Conservation (phyloP, 2,888 invertebrate species). For the Leptarthrus brevirostris region DNA sequence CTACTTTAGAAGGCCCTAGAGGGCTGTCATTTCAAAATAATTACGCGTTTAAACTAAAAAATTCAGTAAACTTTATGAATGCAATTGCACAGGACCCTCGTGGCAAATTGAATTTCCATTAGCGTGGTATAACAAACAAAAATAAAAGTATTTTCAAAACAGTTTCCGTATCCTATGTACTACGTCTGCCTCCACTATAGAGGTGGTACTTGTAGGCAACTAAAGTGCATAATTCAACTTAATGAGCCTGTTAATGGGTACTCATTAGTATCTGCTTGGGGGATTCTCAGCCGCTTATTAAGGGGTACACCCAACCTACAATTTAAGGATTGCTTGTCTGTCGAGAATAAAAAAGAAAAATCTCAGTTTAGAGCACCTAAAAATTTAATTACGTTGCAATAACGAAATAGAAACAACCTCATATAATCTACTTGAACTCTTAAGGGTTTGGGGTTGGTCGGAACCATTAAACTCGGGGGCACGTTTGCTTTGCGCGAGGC, state of each 20-base stretch:
- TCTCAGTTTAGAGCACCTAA: too few species aligned
- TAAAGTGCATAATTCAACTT: slow-evolving; percentile 52
- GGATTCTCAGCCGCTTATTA: neutral
- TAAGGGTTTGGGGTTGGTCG: too few species aligned
- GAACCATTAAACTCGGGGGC: too few species aligned
- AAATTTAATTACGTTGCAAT: too few species aligned
- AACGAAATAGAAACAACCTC: too few species aligned
- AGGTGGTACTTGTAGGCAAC: slow-evolving; percentile 17
- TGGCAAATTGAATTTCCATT: slow-evolving; percentile 30
- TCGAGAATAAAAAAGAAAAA: neutral
- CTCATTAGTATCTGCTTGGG: slow-evolving; percentile 48
- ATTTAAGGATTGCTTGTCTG: neutral
- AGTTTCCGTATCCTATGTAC: neutral
- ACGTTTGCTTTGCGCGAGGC: too few species aligned
- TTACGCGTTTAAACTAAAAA: slow-evolving; percentile 22
- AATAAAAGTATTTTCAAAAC: slow-evolving; percentile 12
- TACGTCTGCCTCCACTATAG: slow-evolving; percentile 17
- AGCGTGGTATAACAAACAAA: neutral
- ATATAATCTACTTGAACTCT: too few species aligned
- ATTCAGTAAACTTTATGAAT: slow-evolving; percentile 24
- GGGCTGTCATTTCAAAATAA: slow-evolving; percentile 33
- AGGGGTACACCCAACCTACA: neutral
- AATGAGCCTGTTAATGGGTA: slow-evolving; percentile 54
- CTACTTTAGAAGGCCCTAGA: neutral
- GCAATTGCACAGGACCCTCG: neutral